Conservation (phyloP, 2,113 vertebrate species). For the Loxodonta africana region DNA sequence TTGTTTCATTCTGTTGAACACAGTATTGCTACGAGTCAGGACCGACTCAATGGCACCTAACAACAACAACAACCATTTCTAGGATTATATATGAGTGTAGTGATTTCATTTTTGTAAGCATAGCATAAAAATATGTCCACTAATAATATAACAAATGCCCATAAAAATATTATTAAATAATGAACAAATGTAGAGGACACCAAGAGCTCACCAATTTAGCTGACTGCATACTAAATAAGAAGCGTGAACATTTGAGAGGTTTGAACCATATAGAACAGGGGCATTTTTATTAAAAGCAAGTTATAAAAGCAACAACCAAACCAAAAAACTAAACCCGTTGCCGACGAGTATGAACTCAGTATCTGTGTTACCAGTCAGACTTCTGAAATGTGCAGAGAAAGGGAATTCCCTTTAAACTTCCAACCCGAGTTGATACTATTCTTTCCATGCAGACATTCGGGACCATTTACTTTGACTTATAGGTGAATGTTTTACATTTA, state of each 20-base stretch:
- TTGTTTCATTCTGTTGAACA: no score
- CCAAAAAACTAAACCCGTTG: no score
- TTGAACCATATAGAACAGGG: not conserved
- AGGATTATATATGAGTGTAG: not conserved
- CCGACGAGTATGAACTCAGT: not conserved
- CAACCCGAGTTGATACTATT: slow-evolving; percentile 45
- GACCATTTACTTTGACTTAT: slow-evolving; percentile 64
- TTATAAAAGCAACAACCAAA: not conserved
- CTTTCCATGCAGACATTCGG: slow-evolving; percentile 59
- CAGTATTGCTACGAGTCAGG: no score
- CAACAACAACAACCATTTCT: not conserved
- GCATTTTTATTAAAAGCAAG: slow-evolving; percentile 65
- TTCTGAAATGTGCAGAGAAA: slow-evolving; percentile 66
- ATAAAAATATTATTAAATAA: slow-evolving; percentile 55
- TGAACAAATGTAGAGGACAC: slow-evolving; percentile 36
- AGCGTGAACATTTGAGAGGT: slow-evolving; percentile 38
- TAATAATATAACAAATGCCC: slow-evolving; percentile 52
- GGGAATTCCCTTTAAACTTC: slow-evolving; percentile 19
- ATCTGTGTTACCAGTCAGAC: not conserved
- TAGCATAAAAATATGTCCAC: not conserved
- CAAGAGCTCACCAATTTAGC: slow-evolving; percentile 45
- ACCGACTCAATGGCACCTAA: no score
- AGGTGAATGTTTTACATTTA: slow-evolving; percentile 76
- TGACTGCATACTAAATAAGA: slow-evolving; percentile 53
- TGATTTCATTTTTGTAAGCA: not conserved